These are phyloP conservation scores for Luehdorfia chinensis DNA, from an alignment of 1,140 invertebrate genomes.

Conservation along the genomic window DNA sequence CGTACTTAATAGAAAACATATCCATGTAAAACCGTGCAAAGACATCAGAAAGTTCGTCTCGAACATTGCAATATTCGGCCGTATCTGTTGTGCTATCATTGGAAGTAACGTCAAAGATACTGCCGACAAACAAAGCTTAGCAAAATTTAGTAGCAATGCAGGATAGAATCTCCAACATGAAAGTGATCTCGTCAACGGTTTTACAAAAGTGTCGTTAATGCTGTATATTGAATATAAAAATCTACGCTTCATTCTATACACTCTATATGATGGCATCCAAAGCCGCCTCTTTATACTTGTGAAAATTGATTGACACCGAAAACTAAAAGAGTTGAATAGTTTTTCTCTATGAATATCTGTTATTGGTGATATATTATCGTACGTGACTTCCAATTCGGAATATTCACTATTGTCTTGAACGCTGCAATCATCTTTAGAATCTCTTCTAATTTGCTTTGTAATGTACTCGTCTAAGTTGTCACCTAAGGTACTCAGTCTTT, in stretches of 20 bases:
- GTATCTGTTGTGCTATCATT: conserved; percentile 50
- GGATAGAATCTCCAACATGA: conserved; percentile 71
- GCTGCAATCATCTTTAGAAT: conserved; percentile 45
- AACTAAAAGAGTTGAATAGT: conserved; percentile 62
- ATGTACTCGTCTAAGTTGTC: conserved; percentile 72
- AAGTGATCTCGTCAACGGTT: conserved; percentile 64
- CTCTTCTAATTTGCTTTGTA: conserved; percentile 53
- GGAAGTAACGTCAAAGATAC: conserved; percentile 53
- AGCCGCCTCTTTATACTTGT: conserved; percentile 52
- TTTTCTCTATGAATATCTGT: conserved; percentile 65
- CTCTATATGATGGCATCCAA: conserved; percentile 62
- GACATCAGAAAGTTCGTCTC: conserved; percentile 65
- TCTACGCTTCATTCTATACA: conserved; percentile 59
- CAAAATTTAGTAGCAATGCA: conserved; percentile 55
- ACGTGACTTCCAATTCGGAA: conserved; percentile 58
- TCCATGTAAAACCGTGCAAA: conserved; percentile 64
- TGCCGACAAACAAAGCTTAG: conserved; percentile 52
- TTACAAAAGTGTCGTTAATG: conserved; percentile 69
- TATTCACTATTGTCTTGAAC: conserved; percentile 38
- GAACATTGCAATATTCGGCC: conserved; percentile 48
- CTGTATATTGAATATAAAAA: conserved; percentile 52
- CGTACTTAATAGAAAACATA: conserved; percentile 61
- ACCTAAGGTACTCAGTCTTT: conserved; percentile 71
- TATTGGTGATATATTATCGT: conserved; percentile 57
- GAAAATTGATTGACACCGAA: conserved; percentile 57